Base-by-base conservation (phyloP, 2,888 invertebrate genomes). In the Ophonus ardosiacus region DNA sequence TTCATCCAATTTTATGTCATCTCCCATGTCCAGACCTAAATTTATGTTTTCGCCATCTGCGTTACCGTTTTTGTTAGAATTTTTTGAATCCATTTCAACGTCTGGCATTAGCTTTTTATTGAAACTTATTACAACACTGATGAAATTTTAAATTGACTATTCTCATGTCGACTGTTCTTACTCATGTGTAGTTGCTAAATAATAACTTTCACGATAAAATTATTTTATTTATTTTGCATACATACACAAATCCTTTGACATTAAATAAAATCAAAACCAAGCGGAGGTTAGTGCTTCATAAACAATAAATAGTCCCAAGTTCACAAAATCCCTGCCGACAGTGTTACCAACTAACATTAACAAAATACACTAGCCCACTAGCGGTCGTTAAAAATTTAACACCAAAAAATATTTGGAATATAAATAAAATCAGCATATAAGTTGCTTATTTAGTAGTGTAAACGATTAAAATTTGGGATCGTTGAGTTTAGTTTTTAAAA, bases 1-100 rank as follows among this genome's bases (percentile, higher is more conserved):
- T 88, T 96, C 96, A 87, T 95, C 95, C 86, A 95, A 94, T 90
- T 96, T 96, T 86, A 96, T 92, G 90, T 96, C 96, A 89, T 96
- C 96, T 68, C 95, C 95, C 90, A 96, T 96, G 90, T 96, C 96
- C 84, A 90, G 87, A 84, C 89, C 88, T 86, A 91, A 88, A 87
- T 90, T 90, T 78, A 91, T 88, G 86, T 91, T 91, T 88, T 91
- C 91, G 86, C 90, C 88, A 88, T 91, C 91, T 86, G 90, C 87
- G 89, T 90, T 90, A 87, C 91, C 90, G 89, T 91, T 91, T 88
- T 90, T 91, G 86, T 88, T 89, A 82, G 87, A 87, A 88, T 88
- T 89, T 87, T 88, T 89, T 81, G 90, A 89, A 89, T 91, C 91
- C 91, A 91, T 91, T 89, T 88, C 88, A 86, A 87, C 86, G 86